Conservation (phyloP, 2,888 invertebrate species). For the Pycnomerus fuliginosus region DNA sequence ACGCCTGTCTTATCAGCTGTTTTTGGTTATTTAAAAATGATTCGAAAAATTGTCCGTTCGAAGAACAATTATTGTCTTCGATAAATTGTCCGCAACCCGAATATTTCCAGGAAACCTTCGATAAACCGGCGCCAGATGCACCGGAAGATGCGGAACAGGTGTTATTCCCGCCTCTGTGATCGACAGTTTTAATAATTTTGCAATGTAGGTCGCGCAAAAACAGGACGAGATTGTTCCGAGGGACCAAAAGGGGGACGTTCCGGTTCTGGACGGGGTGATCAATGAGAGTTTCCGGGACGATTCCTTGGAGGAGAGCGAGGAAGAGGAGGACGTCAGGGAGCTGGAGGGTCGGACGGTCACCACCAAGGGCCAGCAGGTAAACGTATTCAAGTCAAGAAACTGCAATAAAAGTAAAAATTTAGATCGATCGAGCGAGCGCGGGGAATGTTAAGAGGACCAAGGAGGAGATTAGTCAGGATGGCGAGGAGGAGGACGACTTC, state of each 20-base stretch:
- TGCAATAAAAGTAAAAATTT: constrained; percentile 16
- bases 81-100: no score
- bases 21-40: no score
- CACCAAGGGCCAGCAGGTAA: constrained; percentile 74
- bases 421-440: constrained; percentile 89
- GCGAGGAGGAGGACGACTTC: constrained; percentile 86
- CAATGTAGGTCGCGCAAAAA: background rate
- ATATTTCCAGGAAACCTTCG: no score
- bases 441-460: constrained; percentile 77
- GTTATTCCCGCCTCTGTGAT: no score
- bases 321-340: constrained; percentile 70
- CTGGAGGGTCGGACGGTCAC: constrained; percentile 79
- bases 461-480: constrained; percentile 77
- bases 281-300: constrained; percentile 19
- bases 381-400: background rate
- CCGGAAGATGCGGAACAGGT: no score
- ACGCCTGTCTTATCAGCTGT: no score
- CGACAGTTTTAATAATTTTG: no score
- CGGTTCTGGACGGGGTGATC: background rate
- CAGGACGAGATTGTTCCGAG: background rate
- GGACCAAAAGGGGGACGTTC: constrained; percentile 1
- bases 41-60: no score
- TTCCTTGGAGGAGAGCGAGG: constrained; percentile 51
- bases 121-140: no score
- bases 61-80: no score